phyloP scores from a whole-genome alignment of 2,113 vertebrate genomes.

The Trichechus manatus region DNA sequence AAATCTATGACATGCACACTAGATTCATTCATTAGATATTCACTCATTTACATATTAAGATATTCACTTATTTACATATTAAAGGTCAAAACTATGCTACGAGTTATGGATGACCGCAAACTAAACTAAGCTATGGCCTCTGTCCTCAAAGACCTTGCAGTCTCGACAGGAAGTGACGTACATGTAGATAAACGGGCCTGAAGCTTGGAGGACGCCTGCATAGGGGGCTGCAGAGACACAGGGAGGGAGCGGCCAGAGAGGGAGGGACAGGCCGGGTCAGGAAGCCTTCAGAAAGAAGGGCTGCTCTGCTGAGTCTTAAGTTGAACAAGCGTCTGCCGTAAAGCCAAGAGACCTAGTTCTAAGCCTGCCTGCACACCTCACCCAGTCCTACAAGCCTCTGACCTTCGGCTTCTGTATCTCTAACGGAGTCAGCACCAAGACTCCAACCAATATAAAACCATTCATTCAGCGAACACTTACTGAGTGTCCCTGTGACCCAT shows the following conservation, averaged over 20 bases:
- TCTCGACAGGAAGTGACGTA: not conserved
- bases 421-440: not conserved
- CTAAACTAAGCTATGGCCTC: not conserved
- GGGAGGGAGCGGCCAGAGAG: not conserved
- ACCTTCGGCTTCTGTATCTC: not conserved
- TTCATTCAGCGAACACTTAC: not conserved
- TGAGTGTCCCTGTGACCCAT: not conserved
- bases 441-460: not conserved
- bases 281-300: not conserved
- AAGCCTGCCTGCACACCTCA: not conserved
- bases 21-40: not conserved
- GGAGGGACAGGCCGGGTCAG: not conserved
- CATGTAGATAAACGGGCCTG: not conserved
- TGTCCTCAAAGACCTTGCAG: not conserved
- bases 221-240: too few relatives aligned
- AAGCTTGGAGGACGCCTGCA: not conserved
- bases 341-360: not conserved
- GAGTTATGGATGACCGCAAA: not conserved
- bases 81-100: not conserved
- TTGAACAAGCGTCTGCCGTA: not conserved
- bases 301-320: not conserved
- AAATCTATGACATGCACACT: not conserved
- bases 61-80: not conserved
- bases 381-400: not conserved
- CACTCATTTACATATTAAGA: not conserved